These are phyloP conservation scores for Pseudococcus jackbeardsleyi DNA, from an alignment of 2,888 invertebrate species.

Conservation along the genomic window DNA sequence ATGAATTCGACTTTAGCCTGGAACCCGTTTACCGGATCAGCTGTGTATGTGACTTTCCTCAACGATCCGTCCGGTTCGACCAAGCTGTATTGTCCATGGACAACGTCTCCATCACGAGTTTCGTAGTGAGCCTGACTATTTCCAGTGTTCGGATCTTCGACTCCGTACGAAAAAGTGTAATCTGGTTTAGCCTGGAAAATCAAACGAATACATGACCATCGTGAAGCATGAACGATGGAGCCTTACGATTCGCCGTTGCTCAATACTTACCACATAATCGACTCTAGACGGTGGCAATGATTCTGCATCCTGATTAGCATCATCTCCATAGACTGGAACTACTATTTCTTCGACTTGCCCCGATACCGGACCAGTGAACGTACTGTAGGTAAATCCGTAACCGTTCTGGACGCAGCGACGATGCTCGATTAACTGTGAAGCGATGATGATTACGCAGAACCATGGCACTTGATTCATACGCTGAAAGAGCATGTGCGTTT, in stretches of 20 bases:
- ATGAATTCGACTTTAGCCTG: constrained; percentile 72
- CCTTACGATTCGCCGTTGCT: neutral
- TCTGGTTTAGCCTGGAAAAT: constrained; percentile 78
- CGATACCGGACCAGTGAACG: constrained; percentile 82
- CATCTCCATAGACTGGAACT: constrained; percentile 57
- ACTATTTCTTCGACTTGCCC: constrained; percentile 75
- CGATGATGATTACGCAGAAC: constrained; percentile 56
- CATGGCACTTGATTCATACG: constrained; percentile 62
- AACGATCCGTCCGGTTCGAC: constrained; percentile 83
- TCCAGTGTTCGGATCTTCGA: constrained; percentile 80
- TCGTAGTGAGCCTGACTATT: constrained; percentile 82
- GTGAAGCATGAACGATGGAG: neutral
- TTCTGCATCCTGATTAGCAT: constrained; percentile 52
- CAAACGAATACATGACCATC: neutral
- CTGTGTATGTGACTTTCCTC: constrained; percentile 80
- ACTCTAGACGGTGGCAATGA: constrained; percentile 53
- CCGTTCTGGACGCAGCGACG: constrained; percentile 51
- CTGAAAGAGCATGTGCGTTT: constrained; percentile 46
- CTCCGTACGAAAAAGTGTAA: constrained; percentile 82
- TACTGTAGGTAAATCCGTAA: constrained; percentile 72
- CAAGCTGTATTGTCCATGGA: constrained; percentile 80
- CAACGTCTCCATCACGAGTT: constrained; percentile 79
- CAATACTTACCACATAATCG: constrained; percentile 62
- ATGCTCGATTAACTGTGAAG: constrained; percentile 54
- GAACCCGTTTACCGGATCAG: constrained; percentile 82